phyloP scores from a whole-genome alignment of 2,113 vertebrate species.

The Cynoglossus semilaevis region DNA sequence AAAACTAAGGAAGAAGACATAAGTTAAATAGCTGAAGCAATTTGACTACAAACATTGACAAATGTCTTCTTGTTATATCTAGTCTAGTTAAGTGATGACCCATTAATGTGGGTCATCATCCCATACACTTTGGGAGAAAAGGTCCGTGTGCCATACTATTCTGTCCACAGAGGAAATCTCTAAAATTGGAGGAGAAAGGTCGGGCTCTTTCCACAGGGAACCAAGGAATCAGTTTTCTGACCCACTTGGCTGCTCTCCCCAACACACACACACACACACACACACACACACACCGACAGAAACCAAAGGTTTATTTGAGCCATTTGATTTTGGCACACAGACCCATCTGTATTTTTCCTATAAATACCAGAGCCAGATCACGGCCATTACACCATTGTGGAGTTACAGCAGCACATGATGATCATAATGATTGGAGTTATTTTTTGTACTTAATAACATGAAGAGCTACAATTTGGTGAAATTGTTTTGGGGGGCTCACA shows the following conservation, averaged over 20 bases:
- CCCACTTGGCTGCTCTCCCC: constrained; percentile 59
- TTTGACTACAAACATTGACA: background rate
- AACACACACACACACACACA: background rate
- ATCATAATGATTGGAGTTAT: too few relatives aligned
- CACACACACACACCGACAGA: constrained; percentile 19
- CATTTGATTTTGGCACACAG: constrained; percentile 48
- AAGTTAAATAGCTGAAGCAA: background rate
- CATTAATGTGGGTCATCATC: constrained; percentile 40
- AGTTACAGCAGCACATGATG: too few relatives aligned
- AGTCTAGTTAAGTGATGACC: constrained; percentile 39
- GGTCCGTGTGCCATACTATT: constrained; percentile 44
- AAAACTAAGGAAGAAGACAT: background rate
- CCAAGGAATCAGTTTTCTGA: constrained; percentile 59
- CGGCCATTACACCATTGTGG: too few relatives aligned
- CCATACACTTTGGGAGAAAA: constrained; percentile 28
- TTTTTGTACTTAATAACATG: too few relatives aligned
- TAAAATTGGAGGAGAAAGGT: constrained; percentile 64
- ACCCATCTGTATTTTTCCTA: constrained; percentile 36
- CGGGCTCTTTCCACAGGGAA: constrained; percentile 53
- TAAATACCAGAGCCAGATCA: too few relatives aligned
- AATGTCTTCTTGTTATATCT: constrained; percentile 17
- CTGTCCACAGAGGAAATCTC: constrained; percentile 62
- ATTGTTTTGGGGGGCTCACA: too few relatives aligned
- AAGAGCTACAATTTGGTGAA: too few relatives aligned
- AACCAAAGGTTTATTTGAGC: constrained; percentile 12